Conservation (phyloP, 2,888 invertebrate genomes). For the Xestia sexstrigata region DNA sequence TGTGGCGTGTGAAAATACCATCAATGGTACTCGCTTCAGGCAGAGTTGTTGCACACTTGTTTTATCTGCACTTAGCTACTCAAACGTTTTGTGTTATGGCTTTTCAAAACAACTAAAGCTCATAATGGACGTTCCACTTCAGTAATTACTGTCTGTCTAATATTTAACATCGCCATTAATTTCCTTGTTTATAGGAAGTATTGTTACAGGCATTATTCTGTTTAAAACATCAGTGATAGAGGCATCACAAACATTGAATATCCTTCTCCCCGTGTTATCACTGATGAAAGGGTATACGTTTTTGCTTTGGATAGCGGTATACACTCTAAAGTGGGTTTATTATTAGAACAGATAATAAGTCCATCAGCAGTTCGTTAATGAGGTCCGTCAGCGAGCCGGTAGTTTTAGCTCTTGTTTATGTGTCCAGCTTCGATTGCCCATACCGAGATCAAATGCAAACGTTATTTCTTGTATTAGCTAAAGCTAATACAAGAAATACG, state of each 20-base stretch:
- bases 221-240: slow-evolving; percentile 8
- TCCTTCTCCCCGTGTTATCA: slow-evolving; percentile 30
- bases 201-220: slow-evolving; percentile 5
- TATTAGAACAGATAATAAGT: slow-evolving; percentile 66
- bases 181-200: slow-evolving; percentile 8
- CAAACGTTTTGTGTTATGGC: slow-evolving; percentile 9
- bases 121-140: slow-evolving; percentile 11
- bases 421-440: slow-evolving; percentile 45
- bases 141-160: slow-evolving; percentile 6
- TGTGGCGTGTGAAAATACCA: slow-evolving; percentile 58
- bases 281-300: slow-evolving; percentile 47
- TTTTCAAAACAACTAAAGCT: slow-evolving; percentile 17
- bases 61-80: slow-evolving; percentile 40
- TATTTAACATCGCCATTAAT: slow-evolving; percentile 9
- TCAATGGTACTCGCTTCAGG: slow-evolving; percentile 29
- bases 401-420: slow-evolving; percentile 59
- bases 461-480: slow-evolving; percentile 24
- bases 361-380: slow-evolving; percentile 62
- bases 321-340: slow-evolving; percentile 58
- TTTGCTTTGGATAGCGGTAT: slow-evolving; percentile 37
- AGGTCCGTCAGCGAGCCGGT: slow-evolving; percentile 52
- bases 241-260: slow-evolving; percentile 5
- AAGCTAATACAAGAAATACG: too few species aligned
- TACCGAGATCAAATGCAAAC: slow-evolving; percentile 51
- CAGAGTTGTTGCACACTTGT: slow-evolving; percentile 23